phyloP scores from a whole-genome alignment of 2,113 vertebrate species.

The Amblyopsis rosae region DNA sequence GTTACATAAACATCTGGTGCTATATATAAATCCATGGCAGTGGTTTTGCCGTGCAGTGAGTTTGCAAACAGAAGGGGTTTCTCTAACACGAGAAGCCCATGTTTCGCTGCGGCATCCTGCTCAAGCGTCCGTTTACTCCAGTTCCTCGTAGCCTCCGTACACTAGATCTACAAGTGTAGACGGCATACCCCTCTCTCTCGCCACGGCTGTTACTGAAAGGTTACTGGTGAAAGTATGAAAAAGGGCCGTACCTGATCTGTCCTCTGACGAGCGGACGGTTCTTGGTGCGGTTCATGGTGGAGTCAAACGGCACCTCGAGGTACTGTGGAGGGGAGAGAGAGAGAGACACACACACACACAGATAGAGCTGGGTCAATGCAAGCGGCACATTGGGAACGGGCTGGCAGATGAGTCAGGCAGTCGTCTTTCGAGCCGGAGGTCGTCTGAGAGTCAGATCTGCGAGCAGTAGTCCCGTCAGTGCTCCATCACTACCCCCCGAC shows the following conservation, averaged over 20 bases:
- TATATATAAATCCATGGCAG: not conserved
- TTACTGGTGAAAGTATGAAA: not conserved
- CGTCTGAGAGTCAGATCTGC: not conserved
- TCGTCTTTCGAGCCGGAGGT: constrained; percentile 7
- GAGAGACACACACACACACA: constrained; percentile 10
- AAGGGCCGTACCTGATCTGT: constrained; percentile 88
- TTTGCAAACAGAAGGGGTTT: not conserved
- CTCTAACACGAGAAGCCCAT: too few relatives aligned
- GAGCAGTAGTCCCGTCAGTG: constrained; percentile 13
- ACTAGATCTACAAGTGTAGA: not conserved
- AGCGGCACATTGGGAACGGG: not conserved
- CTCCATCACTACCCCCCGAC: not conserved
- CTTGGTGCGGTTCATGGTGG: constrained; percentile 99
- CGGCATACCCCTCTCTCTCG: not conserved
- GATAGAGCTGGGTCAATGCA: constrained; percentile 36
- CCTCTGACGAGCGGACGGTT: constrained; percentile 95
- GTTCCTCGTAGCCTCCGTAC: not conserved
- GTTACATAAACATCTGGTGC: not conserved
- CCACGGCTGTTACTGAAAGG: not conserved
- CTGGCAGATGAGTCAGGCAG: not conserved
- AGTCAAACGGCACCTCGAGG: constrained; percentile 98
- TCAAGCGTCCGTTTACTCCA: too few relatives aligned
- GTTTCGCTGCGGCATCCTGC: not conserved
- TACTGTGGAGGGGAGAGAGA: constrained; percentile 79
- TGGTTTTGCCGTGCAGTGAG: not conserved